These are phyloP conservation scores for Osmerus eperlanus DNA, from an alignment of 2,113 vertebrate genomes.

Conservation along the genomic window DNA sequence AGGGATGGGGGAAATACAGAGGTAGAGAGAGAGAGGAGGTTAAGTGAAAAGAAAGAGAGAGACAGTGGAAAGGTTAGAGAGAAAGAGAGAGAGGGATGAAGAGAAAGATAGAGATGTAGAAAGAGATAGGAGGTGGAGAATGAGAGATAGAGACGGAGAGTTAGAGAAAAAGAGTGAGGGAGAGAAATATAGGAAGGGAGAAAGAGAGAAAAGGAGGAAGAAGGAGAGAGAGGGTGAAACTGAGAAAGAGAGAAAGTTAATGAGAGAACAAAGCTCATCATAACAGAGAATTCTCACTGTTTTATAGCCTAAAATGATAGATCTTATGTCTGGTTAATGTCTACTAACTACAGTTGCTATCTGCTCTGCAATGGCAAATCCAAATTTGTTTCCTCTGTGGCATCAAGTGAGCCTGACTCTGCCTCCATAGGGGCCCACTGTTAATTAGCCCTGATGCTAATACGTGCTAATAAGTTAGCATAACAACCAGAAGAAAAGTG, in stretches of 20 bases:
- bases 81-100: background rate
- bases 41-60: background rate
- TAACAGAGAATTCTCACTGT: background rate
- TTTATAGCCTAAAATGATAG: no score
- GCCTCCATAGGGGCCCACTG: constrained; percentile 42
- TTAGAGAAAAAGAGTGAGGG: background rate
- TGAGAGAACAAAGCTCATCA: background rate
- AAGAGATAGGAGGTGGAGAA: background rate
- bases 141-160: background rate
- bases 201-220: background rate
- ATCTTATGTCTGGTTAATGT: background rate
- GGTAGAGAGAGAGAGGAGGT: background rate
- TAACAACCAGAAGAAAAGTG: constrained; percentile 60
- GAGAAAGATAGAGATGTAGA: background rate
- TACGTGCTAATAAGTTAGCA: constrained; percentile 69
- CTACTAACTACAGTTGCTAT: no score
- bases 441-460: constrained; percentile 68
- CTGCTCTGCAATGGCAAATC: constrained; percentile 20
- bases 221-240: background rate
- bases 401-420: constrained; percentile 38
- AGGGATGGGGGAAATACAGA: background rate
- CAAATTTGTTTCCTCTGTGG: constrained; percentile 33
- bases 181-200: background rate
- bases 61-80: background rate
- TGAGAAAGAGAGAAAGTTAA: background rate